Evolutionary conservation across 2,797 vertebrate species (phyloP).

Genomic region (Malacoraja senta): DNA sequence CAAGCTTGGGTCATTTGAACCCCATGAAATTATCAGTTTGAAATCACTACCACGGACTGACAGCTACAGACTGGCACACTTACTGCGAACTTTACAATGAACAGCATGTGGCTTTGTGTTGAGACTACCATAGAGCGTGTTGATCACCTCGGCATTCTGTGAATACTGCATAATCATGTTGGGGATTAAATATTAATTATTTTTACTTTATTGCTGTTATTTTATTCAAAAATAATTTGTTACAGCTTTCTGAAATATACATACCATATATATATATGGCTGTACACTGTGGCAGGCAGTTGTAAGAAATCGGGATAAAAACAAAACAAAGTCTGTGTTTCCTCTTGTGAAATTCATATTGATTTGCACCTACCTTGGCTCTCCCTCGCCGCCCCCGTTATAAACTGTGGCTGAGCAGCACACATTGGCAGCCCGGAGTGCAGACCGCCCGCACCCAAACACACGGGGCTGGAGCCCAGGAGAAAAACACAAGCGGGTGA

Average conservation of each 20-base stretch:
- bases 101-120: neutral
- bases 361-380: neutral
- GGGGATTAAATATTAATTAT: neutral
- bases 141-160: neutral
- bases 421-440: neutral
- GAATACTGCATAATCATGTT: neutral
- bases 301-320: neutral
- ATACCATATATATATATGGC: too few species aligned
- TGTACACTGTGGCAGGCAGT: neutral
- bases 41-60: neutral
- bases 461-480: neutral
- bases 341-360: neutral
- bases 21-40: neutral
- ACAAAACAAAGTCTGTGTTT: conserved; percentile 7
- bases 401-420: neutral
- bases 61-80: too few species aligned
- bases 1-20: neutral
- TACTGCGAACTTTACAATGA: neutral
- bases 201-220: neutral
- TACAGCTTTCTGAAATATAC: neutral
- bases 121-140: neutral
- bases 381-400: neutral
- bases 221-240: conserved; percentile 32
- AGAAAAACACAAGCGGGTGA: neutral
- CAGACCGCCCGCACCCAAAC: neutral